A percentile compares a stretch with the other conserved stretches of the same genome.
phyloP scores from a whole-genome alignment of 2,888 invertebrate genomes.

The Dione juno region DNA sequence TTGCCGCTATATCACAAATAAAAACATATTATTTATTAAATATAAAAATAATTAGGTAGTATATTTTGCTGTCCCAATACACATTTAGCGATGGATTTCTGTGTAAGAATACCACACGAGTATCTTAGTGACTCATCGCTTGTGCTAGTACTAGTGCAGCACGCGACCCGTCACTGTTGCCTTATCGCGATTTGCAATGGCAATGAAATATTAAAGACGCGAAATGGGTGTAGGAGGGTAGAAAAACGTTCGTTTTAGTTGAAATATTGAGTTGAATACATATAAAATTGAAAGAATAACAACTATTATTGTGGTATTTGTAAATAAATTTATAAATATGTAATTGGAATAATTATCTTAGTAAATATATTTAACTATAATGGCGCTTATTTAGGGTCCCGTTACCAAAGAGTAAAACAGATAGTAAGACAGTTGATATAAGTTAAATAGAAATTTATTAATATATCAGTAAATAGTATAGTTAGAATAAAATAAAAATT shows the following conservation, averaged over 20 bases:
- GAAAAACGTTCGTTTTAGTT: background rate
- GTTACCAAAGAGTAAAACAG: no score
- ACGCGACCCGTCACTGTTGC: conserved; percentile 63
- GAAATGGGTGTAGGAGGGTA: conserved; percentile 27
- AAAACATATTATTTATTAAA: background rate
- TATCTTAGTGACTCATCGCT: conserved; percentile 53
- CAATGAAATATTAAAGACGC: conserved; percentile 58
- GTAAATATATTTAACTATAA: no score
- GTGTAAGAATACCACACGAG: conserved; percentile 19
- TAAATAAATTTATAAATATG: no score
- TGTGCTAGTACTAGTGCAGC: conserved; percentile 36
- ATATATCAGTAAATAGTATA: no score
- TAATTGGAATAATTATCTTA: no score
- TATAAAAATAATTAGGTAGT: background rate
- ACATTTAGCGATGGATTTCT: conserved; percentile 3
- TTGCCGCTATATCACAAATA: background rate
- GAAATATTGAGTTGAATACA: background rate
- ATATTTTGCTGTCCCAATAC: background rate
- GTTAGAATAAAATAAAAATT: no score
- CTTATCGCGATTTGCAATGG: conserved; percentile 61
- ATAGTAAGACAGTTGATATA: no score
- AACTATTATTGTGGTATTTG: no score
- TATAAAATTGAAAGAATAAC: no score
- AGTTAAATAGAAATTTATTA: no score
- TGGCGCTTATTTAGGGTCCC: no score